Conservation (phyloP, 2,888 invertebrate genomes). For the Nomada fucata region DNA sequence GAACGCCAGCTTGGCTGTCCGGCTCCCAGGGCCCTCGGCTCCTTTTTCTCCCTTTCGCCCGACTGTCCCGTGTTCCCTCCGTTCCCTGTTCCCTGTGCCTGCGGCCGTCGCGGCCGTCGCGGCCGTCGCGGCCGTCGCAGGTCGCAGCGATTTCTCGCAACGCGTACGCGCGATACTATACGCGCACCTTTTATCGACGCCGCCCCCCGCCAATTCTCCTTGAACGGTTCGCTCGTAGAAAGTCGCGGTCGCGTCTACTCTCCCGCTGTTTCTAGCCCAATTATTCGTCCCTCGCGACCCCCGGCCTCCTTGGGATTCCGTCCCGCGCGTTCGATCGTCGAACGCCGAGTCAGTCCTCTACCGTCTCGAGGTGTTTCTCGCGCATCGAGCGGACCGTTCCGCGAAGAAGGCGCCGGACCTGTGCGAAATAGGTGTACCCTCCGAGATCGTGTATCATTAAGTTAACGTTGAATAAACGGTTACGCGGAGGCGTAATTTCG, state of each 20-base stretch:
- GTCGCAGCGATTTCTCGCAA: conserved; percentile 47
- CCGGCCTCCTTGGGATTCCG: not conserved
- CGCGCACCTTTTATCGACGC: conserved; percentile 25
- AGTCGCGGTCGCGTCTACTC: not conserved
- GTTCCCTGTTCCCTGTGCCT: conserved; percentile 27
- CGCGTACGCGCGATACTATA: not conserved
- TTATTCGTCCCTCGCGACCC: not conserved
- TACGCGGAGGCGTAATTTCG: conserved; percentile 78
- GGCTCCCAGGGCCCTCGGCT: conserved; percentile 46
- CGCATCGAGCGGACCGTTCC: conserved; percentile 66
- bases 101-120: conserved; percentile 48
- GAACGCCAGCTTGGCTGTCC: conserved; percentile 47
- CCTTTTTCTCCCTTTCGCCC: conserved; percentile 20
- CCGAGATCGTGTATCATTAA: conserved; percentile 77
- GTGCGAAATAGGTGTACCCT: conserved; percentile 51
- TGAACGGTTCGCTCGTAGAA: conserved; percentile 26
- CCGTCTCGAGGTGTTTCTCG: conserved; percentile 25
- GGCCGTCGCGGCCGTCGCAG: conserved; percentile 53
- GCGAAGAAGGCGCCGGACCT: conserved; percentile 63
- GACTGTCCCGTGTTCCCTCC: conserved; percentile 27
- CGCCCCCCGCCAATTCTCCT: conserved; percentile 12
- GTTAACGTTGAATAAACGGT: conserved; percentile 80
- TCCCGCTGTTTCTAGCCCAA: too few relatives aligned
- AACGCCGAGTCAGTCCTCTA: too few relatives aligned
- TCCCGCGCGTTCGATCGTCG: conserved; percentile 4